Evolutionary conservation across 23 tunicate genomes (phyloP), one percentile per base, ranked within the genome.

Genomic region (Styela plicata): DNA sequence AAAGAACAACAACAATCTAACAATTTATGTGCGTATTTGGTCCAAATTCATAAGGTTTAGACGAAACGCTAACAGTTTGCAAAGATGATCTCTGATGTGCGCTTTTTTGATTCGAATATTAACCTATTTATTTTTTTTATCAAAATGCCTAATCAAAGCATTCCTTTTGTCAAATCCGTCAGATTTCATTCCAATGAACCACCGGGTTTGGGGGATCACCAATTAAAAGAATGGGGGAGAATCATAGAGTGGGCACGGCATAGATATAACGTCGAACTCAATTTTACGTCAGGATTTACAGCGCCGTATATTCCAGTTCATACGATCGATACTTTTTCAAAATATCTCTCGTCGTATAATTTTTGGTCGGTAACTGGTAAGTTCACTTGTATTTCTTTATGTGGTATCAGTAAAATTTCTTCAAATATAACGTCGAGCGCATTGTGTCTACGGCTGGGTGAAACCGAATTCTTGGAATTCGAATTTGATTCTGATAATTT

Each of bases 361-460:
- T 77, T 67, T 44, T 86, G 90, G 90, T 74, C 87, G 52, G 64
- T 91, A 73, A 77, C 81, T 34, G 97, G 97, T 91, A 74, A 36
- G 87, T 29, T 28, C 10, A 17, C 17, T 66, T 66, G 30, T 17
- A 66, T 66, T 26, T 5, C 16, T 28, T 66, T 26, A 5, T 66
- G 57, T n/a, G n/a, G n/a, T n/a, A n/a, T n/a, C n/a, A n/a, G n/a
- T n/a, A n/a, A n/a, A n/a, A n/a, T n/a, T n/a, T n/a, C n/a, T n/a
- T n/a, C n/a, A n/a, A n/a, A n/a, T n/a, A n/a, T n/a, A n/a, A n/a
- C n/a, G n/a, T n/a, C n/a, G n/a, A n/a, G n/a, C n/a, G n/a, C n/a
- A n/a, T n/a, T n/a, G n/a, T n/a, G n/a, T n/a, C n/a, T n/a, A n/a
- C n/a, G n/a, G n/a, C n/a, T n/a, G n/a, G n/a, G n/a, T n/a, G n/a